Conservation (phyloP, 1,140 invertebrate genomes). For the Melitaea cinxia region DNA sequence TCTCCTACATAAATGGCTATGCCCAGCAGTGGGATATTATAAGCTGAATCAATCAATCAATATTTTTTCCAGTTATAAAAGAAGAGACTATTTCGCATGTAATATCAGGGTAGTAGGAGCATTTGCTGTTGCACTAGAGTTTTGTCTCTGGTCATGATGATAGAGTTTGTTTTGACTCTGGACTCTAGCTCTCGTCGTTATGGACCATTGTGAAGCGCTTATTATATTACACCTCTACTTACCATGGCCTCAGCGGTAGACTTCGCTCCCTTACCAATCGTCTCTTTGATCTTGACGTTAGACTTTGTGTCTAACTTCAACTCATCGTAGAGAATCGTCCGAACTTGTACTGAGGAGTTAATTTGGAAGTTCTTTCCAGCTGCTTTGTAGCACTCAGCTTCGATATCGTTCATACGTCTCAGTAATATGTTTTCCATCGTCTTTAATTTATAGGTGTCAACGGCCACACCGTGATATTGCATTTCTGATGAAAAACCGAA, state of each 20-base stretch:
- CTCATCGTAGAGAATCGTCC: conserved; percentile 82
- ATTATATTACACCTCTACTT: conserved; percentile 4
- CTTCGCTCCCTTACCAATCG: conserved; percentile 73
- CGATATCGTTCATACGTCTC: conserved; percentile 64
- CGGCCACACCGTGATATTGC: conserved; percentile 73
- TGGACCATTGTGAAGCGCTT: too few relatives aligned
- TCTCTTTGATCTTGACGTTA: conserved; percentile 74
- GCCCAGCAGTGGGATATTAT: too few relatives aligned
- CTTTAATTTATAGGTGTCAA: conserved; percentile 72
- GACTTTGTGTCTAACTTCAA: conserved; percentile 78
- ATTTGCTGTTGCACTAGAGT: too few relatives aligned
- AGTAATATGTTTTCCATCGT: conserved; percentile 69
- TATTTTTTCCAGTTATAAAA: too few relatives aligned
- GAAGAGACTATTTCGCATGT: too few relatives aligned
- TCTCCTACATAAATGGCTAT: too few relatives aligned
- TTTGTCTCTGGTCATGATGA: too few relatives aligned
- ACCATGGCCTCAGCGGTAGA: conserved; percentile 83
- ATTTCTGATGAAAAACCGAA: conserved; percentile 46
- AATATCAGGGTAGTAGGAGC: too few relatives aligned
- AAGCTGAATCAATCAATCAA: too few relatives aligned
- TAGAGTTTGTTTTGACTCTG: too few relatives aligned
- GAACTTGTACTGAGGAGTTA: conserved; percentile 80
- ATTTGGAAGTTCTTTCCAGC: conserved; percentile 80
- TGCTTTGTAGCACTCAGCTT: conserved; percentile 71
- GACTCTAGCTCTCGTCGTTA: too few relatives aligned